Base-by-base conservation (phyloP, 2,797 vertebrate species). In the Amblyopsis hoosieri region DNA sequence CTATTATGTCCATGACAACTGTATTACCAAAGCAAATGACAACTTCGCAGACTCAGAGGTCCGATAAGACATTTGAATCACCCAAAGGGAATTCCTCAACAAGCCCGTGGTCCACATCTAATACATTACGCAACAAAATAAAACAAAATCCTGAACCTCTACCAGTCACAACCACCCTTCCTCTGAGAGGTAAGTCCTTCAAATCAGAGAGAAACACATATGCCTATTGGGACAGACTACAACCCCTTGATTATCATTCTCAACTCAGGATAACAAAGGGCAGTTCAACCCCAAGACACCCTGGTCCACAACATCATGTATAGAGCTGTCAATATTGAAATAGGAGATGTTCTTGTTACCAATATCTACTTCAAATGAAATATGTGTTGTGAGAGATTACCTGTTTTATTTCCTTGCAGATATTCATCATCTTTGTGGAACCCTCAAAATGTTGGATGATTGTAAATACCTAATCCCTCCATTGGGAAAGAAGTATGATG, bases 391-490 rank as follows among this genome's bases (percentile, higher is more conserved):
- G n/a, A 23, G 19, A 17, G 12, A 48, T 60, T 11, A 11, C 15
- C 15, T 57, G 50, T 73, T 56, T 75, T 17, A 57, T 68, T 74
- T 50, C 74, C 54, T 60, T 62, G 7, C 72, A 93, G 92, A 77
- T 45, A 61, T 0, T 0, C 57, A 59, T 3, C 60, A 45, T 23
- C 66, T 64, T 19, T 96, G 94, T 75, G 76, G 15, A 47, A 83
- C 89, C 80, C 90, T 92, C 72, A 93, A 62, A 80, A 69, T 58
- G 67, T 76, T 96, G 60, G 90, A 88, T 74, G 83, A 79, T 9
- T 96, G 94, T 23, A 57, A 80, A 63, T 76, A 92, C 70, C 91
- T 79, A 81, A 94, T 95, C 0, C 57, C 29, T 10, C 89, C 95
- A 14, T 33, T 61, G 0, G 72, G 93, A 76, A 85, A 82, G 71